Percentiles rank a stretch among this genome's conserved stretches.
phyloP scores from a whole-genome alignment of 2,113 vertebrate genomes.

The Canis aureus region DNA sequence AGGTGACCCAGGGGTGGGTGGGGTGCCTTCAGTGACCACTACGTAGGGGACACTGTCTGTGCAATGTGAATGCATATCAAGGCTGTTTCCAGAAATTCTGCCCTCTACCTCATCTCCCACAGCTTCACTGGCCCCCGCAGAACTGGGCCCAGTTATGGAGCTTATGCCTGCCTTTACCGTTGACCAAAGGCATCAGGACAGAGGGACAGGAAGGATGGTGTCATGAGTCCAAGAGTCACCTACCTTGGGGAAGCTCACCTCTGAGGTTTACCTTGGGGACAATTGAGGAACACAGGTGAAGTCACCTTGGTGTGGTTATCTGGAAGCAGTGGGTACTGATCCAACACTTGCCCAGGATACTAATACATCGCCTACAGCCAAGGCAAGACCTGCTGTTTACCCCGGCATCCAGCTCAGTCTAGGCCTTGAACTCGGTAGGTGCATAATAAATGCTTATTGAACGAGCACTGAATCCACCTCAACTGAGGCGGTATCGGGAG shows the following conservation, averaged over 20 bases:
- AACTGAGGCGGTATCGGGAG: neutral
- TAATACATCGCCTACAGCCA: neutral
- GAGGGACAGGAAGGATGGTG: neutral
- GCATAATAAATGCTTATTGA: neutral
- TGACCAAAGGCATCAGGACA: neutral
- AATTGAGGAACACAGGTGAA: neutral
- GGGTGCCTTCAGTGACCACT: neutral
- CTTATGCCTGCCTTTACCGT: neutral
- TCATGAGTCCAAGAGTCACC: neutral
- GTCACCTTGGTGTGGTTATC: neutral
- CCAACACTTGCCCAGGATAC: neutral
- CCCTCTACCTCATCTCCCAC: neutral
- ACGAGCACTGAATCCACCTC: neutral
- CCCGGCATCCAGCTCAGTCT: neutral
- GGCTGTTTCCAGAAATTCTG: neutral
- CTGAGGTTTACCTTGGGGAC: neutral
- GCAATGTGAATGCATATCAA: neutral
- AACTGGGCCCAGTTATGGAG: neutral
- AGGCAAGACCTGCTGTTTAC: neutral
- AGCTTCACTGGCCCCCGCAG: neutral
- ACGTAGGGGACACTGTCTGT: neutral
- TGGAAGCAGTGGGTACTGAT: neutral
- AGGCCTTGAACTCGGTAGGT: neutral
- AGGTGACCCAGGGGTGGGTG: neutral
- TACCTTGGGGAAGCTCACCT: neutral